Percentiles rank a stretch among this genome's conserved stretches.
Evolutionary conservation across 2,797 vertebrate genomes (phyloP).

Genomic region (Poeciliopsis infans): DNA sequence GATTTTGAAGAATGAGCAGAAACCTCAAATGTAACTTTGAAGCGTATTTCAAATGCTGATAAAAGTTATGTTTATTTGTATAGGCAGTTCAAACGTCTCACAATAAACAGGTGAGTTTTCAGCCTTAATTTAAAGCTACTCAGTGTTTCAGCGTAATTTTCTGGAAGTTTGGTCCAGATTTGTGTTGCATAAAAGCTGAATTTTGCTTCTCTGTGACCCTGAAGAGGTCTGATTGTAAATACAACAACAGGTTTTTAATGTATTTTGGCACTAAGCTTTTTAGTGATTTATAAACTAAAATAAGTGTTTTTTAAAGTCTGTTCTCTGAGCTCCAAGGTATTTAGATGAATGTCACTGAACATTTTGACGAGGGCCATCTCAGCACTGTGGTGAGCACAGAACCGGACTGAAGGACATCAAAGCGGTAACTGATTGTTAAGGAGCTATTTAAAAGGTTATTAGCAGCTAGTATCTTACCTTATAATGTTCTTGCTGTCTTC

Average conservation of each 20-base stretch:
- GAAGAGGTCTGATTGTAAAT: too few species aligned
- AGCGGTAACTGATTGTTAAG: background rate
- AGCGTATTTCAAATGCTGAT: background rate
- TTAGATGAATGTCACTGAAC: background rate
- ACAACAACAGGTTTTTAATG: background rate
- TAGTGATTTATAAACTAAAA: background rate
- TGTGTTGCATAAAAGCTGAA: background rate
- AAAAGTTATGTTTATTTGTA: background rate
- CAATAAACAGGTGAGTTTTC: background rate
- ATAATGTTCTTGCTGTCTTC: background rate
- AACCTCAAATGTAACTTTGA: slow-evolving; percentile 8
- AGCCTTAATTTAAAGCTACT: background rate
- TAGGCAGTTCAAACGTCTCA: background rate
- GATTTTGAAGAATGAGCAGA: background rate
- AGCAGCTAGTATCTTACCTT: background rate
- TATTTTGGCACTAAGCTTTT: background rate
- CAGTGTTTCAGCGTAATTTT: background rate
- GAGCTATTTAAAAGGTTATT: background rate
- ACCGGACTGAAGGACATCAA: background rate
- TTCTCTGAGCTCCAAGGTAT: background rate
- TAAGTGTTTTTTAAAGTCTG: background rate
- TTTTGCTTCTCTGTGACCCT: background rate
- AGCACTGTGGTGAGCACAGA: background rate
- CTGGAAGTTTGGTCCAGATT: background rate
- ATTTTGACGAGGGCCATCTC: background rate